Evolutionary conservation across 1,140 invertebrate genomes (phyloP), one percentile per base, ranked within the genome.

Genomic region (Drosophila repletoides): DNA sequence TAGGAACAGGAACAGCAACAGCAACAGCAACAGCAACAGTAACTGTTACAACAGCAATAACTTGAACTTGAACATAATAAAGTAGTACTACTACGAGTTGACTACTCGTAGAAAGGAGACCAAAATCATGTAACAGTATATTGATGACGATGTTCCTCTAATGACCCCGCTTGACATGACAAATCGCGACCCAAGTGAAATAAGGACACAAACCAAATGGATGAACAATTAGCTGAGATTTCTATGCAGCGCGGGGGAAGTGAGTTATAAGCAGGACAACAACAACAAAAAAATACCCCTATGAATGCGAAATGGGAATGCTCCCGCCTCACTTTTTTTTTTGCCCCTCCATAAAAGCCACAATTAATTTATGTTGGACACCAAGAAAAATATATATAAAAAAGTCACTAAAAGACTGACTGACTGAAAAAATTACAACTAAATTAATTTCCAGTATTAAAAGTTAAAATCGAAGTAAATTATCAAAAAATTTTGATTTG

Each of bases 1-100:
- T 36, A 45, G 34, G 14, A 45, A 36, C 31, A 65, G 38, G 26
- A 41, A 21, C 17, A 41, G 15, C 17, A 45, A 17, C 49, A 58
- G 31, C 19, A 59, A 26, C 7, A 60, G 15, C 0, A 48, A 10
- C 28, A 33, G 9, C 12, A 45, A 49, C 34, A 45, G 10, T 29
- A 48, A 38, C 17, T 31, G 38, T 12, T 29, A 12, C 5, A 46
- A 64, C n/a, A 46, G 49, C 48, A 64, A 64, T 52, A 64, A 69
- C 66, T 55, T 48, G 33, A 63, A 64, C 49, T 51, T 46, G 31
- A 55, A 34, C 58, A 64, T 65, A 70, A 65, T 65, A 65, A 70
- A 65, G 43, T 70, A 48, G 19, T 53, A 45, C 41, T 31, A 46
- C 9, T 24, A 38, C 6, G 5, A 29, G 29, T 15, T 7, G 19